Evolutionary conservation across 2,113 vertebrate genomes (phyloP), one percentile per base, ranked within the genome.

Genomic region (Galemys pyrenaicus): DNA sequence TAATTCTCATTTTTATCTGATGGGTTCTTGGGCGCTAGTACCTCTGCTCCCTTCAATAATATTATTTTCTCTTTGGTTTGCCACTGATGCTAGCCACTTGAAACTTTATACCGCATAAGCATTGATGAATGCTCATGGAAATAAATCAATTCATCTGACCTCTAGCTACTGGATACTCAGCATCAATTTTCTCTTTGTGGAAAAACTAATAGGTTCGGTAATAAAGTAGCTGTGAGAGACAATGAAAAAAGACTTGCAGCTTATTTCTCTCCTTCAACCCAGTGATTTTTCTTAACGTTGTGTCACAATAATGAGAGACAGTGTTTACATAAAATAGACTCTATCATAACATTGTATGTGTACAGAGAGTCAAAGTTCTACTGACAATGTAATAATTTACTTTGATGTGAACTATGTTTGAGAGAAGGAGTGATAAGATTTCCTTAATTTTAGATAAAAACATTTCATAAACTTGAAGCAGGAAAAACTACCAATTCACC

Each of bases 181-280:
- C n/a, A 94, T 92, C 68, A 79, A 58, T 87, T 84, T 94, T 92
- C 37, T 77, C 24, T 75, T 80, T 35, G 0, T 71, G 62, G 39
- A 84, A 92, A 94, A 87, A 78, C 3, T 54, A 93, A 88, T 78
- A 28, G 6, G 2, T 68, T 96, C 88, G 6, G 30, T 78, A 96
- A 82, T 1, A 3, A 62, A 92, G 54, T 87, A 62, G 7, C 4
- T 85, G 44, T 13, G 44, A 85, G 44, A 92, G 30, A 9, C 41
- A 85, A 73, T 85, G 4, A 11, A 54, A 32, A 35, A 78, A 85
- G 32, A 73, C 51, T 65, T 84, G 11, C 4, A 60, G 32, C 30
- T 83, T 90, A 54, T 74, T 62, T 90, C 70, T 82, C 41, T 87
- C 28, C 44, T 85, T 77, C 58, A 71, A 87, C 15, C 56, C 39